Evolutionary conservation across 2,797 vertebrate genomes (phyloP).

Genomic region (Lepidocolaptes lacrymiger): DNA sequence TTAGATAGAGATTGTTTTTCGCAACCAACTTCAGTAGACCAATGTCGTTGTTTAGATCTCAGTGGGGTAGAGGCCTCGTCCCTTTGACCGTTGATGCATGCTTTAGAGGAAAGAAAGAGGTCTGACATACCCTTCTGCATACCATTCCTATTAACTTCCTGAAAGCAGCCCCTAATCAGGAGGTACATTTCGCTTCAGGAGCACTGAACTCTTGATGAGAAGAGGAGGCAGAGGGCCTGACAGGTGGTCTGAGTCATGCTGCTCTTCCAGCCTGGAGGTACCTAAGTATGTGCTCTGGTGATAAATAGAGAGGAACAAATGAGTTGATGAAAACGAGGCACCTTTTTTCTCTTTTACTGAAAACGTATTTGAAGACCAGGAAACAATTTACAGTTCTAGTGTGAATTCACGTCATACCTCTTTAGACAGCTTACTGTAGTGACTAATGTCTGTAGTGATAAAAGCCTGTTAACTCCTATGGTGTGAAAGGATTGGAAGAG

Average conservation of each 20-base stretch:
- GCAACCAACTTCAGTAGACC: neutral
- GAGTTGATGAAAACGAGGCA: neutral
- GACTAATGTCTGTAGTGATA: neutral
- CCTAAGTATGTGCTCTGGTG: neutral
- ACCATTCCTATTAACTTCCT: neutral
- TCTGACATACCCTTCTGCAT: neutral
- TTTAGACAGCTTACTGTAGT: neutral
- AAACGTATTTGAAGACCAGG: neutral
- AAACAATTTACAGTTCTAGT: neutral
- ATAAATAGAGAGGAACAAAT: neutral
- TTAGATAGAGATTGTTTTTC: neutral
- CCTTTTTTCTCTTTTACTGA: neutral
- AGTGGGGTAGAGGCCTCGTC: neutral
- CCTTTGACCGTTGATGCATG: neutral
- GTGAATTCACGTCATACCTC: accelerated
- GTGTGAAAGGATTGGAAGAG: neutral
- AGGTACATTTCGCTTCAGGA: neutral
- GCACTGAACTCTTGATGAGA: neutral
- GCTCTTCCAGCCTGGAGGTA: neutral
- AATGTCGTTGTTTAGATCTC: neutral
- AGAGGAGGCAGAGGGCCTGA: neutral
- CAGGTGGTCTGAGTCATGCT: neutral
- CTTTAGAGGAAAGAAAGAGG: neutral
- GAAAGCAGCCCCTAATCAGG: neutral
- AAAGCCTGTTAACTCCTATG: neutral